Conservation (phyloP, 1,140 invertebrate genomes). For the honey bee (Apis mellifera) region DNA sequence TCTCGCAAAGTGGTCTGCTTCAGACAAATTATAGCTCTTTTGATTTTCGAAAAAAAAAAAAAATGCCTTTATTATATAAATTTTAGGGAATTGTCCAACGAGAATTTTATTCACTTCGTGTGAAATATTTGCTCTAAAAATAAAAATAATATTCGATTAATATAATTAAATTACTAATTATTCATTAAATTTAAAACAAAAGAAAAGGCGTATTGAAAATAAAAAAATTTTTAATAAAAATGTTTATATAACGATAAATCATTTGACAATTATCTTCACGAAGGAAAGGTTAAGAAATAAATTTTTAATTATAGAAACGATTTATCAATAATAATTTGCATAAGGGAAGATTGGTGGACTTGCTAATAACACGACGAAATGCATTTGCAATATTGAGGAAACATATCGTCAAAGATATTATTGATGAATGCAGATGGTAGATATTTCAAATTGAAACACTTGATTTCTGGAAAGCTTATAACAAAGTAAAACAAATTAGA, state of each 20-base stretch:
- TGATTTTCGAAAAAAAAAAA: background rate
- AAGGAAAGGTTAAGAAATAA: background rate
- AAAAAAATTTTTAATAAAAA: background rate
- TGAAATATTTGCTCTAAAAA: no score
- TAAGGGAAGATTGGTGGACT: background rate
- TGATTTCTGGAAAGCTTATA: background rate
- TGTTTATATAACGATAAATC: background rate
- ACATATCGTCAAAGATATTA: background rate
- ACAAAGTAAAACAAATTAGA: background rate
- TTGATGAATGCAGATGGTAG: background rate
- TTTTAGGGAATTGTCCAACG: no score
- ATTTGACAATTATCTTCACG: background rate
- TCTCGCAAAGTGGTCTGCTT: background rate
- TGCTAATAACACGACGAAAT: background rate
- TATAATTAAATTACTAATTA: no score
- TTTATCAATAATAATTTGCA: background rate
- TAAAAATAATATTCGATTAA: no score
- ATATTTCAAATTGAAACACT: slow-evolving; percentile 10
- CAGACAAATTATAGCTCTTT: background rate
- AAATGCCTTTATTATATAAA: no score
- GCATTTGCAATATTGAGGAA: background rate
- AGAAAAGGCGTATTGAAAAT: background rate
- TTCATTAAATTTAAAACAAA: background rate
- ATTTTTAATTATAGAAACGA: background rate
- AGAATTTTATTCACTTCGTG: no score